Base-by-base conservation (phyloP, 2,888 invertebrate genomes). In the Girardia tigrina region DNA sequence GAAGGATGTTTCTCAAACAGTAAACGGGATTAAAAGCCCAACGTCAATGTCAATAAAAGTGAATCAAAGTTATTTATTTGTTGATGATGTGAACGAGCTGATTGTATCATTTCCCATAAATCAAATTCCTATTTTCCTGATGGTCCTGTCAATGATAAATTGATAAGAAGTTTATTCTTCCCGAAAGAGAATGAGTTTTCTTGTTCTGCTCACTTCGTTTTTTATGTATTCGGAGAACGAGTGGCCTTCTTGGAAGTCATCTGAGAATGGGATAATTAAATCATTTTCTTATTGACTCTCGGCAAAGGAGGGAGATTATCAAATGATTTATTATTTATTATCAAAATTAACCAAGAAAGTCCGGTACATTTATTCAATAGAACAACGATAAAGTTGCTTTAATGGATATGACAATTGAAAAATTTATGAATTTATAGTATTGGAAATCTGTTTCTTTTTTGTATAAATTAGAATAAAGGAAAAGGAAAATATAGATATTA, bases 91-190 rank as follows among this genome's bases (percentile, higher is more conserved):
- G 4, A 56, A 2, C n/a, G 2, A 56, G 23, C 56, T 56, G 56
- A 56, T 56, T 56, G 8, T 56, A 8, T 56, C 56, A n/a, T 6
- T 4, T 4, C n/a, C 8, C 23, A 56, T 56, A 56, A 56, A 56
- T 56, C 56, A 56, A 12, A 56, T 12, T 56, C 23, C 56, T n/a
- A 56, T 56, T 56, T 56, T n/a, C 56, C 56, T 12, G 56, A 4
- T 56, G 56, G 20, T 56, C 6, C 56, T 56, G 56, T 56, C 56
- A n/a, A n/a, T 56, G 56, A 56, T 56, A 56, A 56, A 56, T 56
- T 56, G 56, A 56, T 56, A 56, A 56, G 56, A n/a, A 56, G 2
- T 12, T 20, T 56, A 20, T 56, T 20, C 23, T 56, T 6, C 23
- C 4, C 2, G 4, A 36, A 36, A n/a, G n/a, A n/a, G n/a, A n/a